These are phyloP conservation scores for Ommatoiulus sabulosus DNA, from an alignment of 2,888 invertebrate genomes.

Conservation along the genomic window DNA sequence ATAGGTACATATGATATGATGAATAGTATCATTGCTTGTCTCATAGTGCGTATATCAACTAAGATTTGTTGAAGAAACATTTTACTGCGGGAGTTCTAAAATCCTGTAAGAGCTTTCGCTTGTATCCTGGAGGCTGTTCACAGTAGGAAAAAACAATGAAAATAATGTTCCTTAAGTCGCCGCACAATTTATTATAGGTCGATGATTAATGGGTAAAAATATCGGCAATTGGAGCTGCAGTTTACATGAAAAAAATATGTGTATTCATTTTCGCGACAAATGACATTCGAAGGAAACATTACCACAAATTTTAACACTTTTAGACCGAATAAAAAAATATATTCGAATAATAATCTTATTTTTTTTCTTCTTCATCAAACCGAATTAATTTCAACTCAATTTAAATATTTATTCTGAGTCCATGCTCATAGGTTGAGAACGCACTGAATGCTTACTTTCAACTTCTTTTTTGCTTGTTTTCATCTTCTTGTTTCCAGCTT, in stretches of 20 bases:
- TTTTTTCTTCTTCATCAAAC: too few relatives aligned
- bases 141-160: constrained; percentile 38
- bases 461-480: too few relatives aligned
- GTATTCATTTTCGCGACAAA: neutral
- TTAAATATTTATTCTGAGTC: too few relatives aligned
- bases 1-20: constrained; percentile 31
- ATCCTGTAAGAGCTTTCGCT: constrained; percentile 53
- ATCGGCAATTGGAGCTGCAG: constrained; percentile 16
- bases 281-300: neutral
- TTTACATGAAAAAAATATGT: neutral
- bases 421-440: too few relatives aligned
- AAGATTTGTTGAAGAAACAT: constrained; percentile 47
- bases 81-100: constrained; percentile 17
- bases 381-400: too few relatives aligned
- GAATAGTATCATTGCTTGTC: constrained; percentile 33
- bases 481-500: too few relatives aligned
- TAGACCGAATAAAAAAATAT: too few relatives aligned
- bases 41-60: constrained; percentile 29
- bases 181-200: neutral
- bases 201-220: neutral
- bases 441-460: too few relatives aligned
- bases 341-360: too few relatives aligned
- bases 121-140: constrained; percentile 53
- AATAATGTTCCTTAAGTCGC: constrained; percentile 34
- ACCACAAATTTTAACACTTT: too few relatives aligned